A percentile compares a stretch with the other conserved stretches of the same genome.
Conservation (phyloP, 2,113 vertebrate species). For the Melozone crissalis region DNA sequence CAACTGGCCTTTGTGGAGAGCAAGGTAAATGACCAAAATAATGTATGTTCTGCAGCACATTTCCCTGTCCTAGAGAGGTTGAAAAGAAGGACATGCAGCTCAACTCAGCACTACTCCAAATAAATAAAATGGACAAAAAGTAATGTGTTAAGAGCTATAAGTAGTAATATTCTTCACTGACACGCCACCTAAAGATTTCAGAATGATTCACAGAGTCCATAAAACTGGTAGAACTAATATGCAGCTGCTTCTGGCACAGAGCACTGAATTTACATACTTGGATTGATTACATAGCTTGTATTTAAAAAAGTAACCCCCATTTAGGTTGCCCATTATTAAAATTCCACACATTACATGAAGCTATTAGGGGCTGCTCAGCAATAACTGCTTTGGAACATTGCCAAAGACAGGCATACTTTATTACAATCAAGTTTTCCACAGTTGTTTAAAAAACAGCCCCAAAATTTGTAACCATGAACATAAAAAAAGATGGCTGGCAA, state of each 20-base stretch:
- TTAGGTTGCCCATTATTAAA: conserved; percentile 12
- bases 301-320: neutral
- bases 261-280: neutral
- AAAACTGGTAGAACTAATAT: conserved; percentile 31
- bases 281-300: neutral
- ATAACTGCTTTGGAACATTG: neutral
- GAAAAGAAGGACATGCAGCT: neutral
- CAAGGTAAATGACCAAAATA: neutral
- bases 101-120: conserved; percentile 1
- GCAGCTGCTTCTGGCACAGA: neutral
- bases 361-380: neutral
- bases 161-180: conserved; percentile 8
- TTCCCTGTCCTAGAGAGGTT: neutral
- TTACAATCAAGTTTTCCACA: neutral
- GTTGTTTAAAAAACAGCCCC: neutral
- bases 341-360: neutral
- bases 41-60: neutral
- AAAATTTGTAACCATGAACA: neutral
- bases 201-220: conserved; percentile 33
- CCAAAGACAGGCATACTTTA: neutral
- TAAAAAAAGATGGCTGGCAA: neutral
- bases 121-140: conserved; percentile 27
- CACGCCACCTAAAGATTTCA: conserved; percentile 5
- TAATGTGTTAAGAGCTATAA: neutral
- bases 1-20: neutral